Percentiles rank a stretch among this genome's conserved stretches.
phyloP scores from a whole-genome alignment of 2,113 vertebrate genomes.

The Pteronura brasiliensis region DNA sequence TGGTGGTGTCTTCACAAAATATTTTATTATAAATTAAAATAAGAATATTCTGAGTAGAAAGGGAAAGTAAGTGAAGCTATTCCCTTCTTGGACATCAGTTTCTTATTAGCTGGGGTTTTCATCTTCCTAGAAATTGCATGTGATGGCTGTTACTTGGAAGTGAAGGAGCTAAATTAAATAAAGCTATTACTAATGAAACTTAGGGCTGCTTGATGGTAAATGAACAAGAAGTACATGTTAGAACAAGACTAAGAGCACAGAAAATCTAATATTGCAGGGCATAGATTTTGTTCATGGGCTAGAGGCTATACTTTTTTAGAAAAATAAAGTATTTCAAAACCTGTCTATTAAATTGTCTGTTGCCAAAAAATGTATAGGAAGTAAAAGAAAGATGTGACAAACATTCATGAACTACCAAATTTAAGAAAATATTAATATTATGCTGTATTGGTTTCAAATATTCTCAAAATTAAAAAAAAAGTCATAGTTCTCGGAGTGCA shows the following conservation, averaged over 20 bases:
- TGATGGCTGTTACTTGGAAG: neutral
- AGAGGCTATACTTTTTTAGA: neutral
- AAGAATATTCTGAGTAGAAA: neutral
- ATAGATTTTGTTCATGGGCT: neutral
- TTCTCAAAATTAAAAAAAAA: neutral
- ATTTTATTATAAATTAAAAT: neutral
- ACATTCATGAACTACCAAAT: neutral
- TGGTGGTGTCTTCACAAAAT: neutral
- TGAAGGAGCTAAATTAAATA: constrained; percentile 42
- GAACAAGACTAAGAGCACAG: neutral
- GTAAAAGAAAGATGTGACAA: neutral
- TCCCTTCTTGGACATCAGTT: neutral
- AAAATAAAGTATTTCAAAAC: neutral
- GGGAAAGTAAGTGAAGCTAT: neutral
- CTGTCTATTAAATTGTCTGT: neutral
- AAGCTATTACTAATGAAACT: constrained; percentile 28
- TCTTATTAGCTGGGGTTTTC: neutral
- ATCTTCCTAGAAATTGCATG: constrained; percentile 14
- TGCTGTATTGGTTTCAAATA: neutral
- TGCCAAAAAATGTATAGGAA: neutral
- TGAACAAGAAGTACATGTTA: neutral
- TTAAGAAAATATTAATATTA: neutral
- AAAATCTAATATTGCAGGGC: neutral
- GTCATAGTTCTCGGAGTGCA: neutral
- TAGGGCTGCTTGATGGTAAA: neutral